Percentiles rank a stretch among this genome's conserved stretches.
These are phyloP conservation scores for Cathartes aura DNA, from an alignment of 2,113 vertebrate genomes.

Conservation along the genomic window DNA sequence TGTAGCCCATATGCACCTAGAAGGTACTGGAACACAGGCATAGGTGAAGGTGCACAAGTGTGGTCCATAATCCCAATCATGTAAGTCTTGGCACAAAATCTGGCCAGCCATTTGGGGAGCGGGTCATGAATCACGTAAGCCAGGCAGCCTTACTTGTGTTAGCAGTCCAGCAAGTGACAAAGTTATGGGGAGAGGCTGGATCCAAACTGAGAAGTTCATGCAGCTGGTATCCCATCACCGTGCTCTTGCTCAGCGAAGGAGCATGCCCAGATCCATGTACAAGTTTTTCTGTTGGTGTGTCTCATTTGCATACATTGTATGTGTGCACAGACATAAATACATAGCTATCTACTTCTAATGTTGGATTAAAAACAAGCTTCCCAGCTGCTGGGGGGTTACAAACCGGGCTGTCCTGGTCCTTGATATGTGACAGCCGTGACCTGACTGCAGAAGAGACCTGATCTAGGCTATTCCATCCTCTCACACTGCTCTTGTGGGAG, in stretches of 20 bases:
- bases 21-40: neutral
- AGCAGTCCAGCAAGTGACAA: neutral
- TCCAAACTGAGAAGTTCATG: neutral
- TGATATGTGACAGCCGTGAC: neutral
- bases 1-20: neutral
- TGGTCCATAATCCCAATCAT: neutral
- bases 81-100: neutral
- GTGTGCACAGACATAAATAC: neutral
- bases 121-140: neutral
- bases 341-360: neutral
- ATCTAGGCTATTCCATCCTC: neutral
- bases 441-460: neutral
- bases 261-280: neutral
- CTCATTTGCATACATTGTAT: neutral
- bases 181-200: neutral
- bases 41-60: neutral
- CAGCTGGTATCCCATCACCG: neutral
- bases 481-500: neutral
- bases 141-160: neutral
- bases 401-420: neutral
- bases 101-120: neutral
- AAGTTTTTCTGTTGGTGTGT: neutral
- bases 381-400: neutral
- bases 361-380: neutral
- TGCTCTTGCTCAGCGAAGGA: accelerated